phyloP scores from a whole-genome alignment of 30 jellyfish, hydroid and myxozoan species.

The Chironex yamaguchii region DNA sequence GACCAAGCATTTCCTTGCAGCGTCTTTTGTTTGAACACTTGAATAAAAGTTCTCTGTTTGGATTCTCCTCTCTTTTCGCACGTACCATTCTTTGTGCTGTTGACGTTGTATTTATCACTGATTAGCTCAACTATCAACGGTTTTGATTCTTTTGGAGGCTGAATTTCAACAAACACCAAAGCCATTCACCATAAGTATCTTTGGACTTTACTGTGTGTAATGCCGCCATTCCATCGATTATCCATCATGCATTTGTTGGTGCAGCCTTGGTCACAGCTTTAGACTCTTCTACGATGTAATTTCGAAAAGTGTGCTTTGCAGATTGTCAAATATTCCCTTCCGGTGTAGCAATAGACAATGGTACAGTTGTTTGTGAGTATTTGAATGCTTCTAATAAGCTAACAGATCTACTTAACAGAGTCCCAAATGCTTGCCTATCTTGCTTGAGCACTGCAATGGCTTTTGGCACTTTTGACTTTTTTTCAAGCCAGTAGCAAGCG shows the following conservation, averaged over 20 bases:
- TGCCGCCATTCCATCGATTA: too few species aligned
- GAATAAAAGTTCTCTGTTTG: neutral
- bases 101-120: neutral
- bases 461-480: too few species aligned
- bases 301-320: slow-evolving; percentile 6
- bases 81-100: neutral
- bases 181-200: slow-evolving; percentile 22
- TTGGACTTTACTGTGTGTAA: too few species aligned
- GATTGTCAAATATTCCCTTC: slow-evolving; percentile 48
- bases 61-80: neutral
- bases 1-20: slow-evolving; percentile 47
- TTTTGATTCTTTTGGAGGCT: neutral
- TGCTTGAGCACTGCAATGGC: slow-evolving; percentile 10
- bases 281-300: slow-evolving; percentile 14
- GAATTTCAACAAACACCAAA: slow-evolving; percentile 8
- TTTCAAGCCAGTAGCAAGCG: neutral
- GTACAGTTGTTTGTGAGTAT: slow-evolving; percentile 48
- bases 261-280: too few species aligned
- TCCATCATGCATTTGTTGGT: too few species aligned
- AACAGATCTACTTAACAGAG: neutral
- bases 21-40: slow-evolving; percentile 10
- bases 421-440: slow-evolving; percentile 34
- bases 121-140: slow-evolving; percentile 29
- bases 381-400: neutral
- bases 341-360: slow-evolving; percentile 53